A percentile compares a stretch with the other conserved stretches of the same genome.
These are phyloP conservation scores for Ceuthmochares aereus DNA, from an alignment of 2,113 vertebrate genomes.

Conservation along the genomic window DNA sequence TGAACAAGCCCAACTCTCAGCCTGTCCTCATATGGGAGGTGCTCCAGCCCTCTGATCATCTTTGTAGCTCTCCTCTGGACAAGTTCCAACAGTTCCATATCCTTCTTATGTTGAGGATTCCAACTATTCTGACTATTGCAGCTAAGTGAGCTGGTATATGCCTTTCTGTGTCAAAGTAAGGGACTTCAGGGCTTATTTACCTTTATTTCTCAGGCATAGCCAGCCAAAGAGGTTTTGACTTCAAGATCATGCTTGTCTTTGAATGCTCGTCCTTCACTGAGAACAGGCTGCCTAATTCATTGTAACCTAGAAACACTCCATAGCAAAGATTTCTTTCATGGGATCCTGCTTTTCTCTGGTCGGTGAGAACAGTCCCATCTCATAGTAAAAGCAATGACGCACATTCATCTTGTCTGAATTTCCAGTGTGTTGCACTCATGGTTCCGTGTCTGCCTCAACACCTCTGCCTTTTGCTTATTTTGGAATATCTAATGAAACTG, in stretches of 20 bases:
- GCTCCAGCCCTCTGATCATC: no score
- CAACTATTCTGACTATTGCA: not conserved
- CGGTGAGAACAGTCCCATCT: not conserved
- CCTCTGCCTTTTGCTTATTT: constrained; percentile 8
- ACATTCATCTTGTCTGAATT: not conserved
- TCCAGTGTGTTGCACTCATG: not conserved
- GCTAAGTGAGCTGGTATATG: not conserved
- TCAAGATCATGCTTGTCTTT: not conserved
- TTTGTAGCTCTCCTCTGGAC: no score
- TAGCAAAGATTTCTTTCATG: not conserved
- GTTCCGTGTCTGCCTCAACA: not conserved
- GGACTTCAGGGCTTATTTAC: not conserved
- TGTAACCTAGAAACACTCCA: not conserved
- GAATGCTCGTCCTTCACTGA: not conserved
- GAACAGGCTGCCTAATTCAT: not conserved
- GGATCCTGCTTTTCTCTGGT: not conserved
- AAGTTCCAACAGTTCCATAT: no score
- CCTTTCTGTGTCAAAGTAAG: not conserved
- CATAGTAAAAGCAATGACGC: not conserved
- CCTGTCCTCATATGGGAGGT: no score
- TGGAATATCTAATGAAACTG: constrained; percentile 4
- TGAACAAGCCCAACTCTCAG: no score
- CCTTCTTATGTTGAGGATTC: no score
- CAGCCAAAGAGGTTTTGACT: not conserved
- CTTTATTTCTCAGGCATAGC: not conserved